Percentiles rank a stretch among this genome's conserved stretches.
Evolutionary conservation across 1,140 invertebrate species (phyloP).

Genomic region (Bombus sylvicola): DNA sequence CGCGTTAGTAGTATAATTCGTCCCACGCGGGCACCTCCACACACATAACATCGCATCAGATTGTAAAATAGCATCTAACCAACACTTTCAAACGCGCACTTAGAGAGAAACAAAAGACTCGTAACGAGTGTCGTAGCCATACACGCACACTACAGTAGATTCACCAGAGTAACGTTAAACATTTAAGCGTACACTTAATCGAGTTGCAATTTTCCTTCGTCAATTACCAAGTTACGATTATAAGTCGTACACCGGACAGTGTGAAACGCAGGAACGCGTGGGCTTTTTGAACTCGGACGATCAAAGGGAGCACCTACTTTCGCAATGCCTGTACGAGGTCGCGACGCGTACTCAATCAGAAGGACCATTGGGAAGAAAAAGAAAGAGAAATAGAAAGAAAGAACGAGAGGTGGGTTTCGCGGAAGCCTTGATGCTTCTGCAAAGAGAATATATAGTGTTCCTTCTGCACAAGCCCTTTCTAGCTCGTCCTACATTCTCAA

Average conservation of each 20-base stretch:
- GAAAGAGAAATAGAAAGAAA: background rate
- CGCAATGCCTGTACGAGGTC: constrained; percentile 32
- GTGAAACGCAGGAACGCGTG: background rate
- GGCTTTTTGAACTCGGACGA: background rate
- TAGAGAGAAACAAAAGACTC: background rate
- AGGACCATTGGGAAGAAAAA: background rate
- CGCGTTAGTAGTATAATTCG: constrained; percentile 28
- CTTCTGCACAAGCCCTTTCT: constrained; percentile 41
- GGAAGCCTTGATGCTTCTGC: background rate
- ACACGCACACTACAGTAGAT: constrained; percentile 20
- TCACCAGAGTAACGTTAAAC: constrained; percentile 21
- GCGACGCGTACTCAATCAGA: constrained; percentile 25
- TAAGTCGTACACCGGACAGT: background rate
- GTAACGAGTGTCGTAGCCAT: background rate
- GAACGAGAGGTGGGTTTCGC: background rate
- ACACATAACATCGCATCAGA: background rate
- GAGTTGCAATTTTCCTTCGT: constrained; percentile 39
- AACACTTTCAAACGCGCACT: constrained; percentile 11
- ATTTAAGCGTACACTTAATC: constrained; percentile 32
- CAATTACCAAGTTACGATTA: constrained; percentile 40
- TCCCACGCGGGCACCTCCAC: background rate
- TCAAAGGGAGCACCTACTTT: constrained; percentile 35
- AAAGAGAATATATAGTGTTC: constrained; percentile 43
- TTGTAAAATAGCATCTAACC: constrained; percentile 6
- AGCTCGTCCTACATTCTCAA: constrained; percentile 32